Base-by-base conservation (phyloP, 2,113 vertebrate species). In the Prochilodus magdalenae region DNA sequence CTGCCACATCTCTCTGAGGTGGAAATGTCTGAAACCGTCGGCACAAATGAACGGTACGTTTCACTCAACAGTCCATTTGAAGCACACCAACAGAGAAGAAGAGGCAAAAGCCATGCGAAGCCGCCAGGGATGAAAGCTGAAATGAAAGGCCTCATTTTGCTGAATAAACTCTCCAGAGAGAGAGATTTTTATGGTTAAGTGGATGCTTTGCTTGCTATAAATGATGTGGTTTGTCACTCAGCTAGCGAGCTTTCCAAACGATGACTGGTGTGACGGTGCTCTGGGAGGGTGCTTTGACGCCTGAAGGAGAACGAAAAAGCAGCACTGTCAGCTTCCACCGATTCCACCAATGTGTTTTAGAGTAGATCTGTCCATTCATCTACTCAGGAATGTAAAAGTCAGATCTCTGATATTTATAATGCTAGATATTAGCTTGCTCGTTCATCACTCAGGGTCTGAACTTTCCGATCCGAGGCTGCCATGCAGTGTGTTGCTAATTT, bases 151-250 rank as follows among this genome's bases (percentile, higher is more conserved):
- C 80, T 84, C 82, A 84, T 88, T 91, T 88, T 72, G 55, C 87
- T 88, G 84, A 83, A 79, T 57, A 83, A 80, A 78, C 88, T 87
- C 90, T 91, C 88, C 51, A 83, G 89, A 89, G 89, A 90, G 88
- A 89, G 89, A 81, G 80, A 15, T 59, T 72, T 73, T 80, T 73
- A 91, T 90, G 80, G 86, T 3, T 26, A 78, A 73, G 79, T 89
- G 82, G 90, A 90, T 87, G 88, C 89, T 87, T 89, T 85, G 73
- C 77, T 86, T 87, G 86, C 87, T 91, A 87, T 88, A 88, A 90
- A 90, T 88, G 87, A 88, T 67, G 86, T 79, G 71, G 89, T 90
- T 86, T 86, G 87, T 90, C 88, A 89, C 88, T 90, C 82, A 77
- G 85, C 83, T 1, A 87, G 88, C 86, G 78, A 79, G 51, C 66